phyloP scores from a whole-genome alignment of 2,797 vertebrate genomes.

The Gephyroberyx darwinii region DNA sequence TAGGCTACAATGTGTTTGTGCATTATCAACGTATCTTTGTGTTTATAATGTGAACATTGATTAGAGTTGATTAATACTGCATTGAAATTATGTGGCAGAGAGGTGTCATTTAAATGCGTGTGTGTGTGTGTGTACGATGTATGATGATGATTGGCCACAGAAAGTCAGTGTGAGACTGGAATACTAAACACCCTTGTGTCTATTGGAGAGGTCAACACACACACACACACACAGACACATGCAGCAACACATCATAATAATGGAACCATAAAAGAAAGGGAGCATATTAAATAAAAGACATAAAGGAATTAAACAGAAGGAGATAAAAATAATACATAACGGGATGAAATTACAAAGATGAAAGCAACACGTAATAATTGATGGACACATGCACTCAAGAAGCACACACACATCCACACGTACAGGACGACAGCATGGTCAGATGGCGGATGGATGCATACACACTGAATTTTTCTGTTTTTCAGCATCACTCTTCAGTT shows the following conservation, averaged over 20 bases:
- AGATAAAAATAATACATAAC: not conserved
- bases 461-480: not conserved
- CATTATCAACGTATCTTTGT: slow-evolving; percentile 63
- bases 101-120: slow-evolving; percentile 42
- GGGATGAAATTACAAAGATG: too few species aligned
- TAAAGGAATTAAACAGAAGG: not conserved
- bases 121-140: slow-evolving; percentile 24
- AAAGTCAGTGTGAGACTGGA: slow-evolving; percentile 49
- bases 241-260: slow-evolving; percentile 58
- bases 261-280: slow-evolving; percentile 50
- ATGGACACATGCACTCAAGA: not conserved
- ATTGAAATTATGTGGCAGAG: slow-evolving; percentile 59
- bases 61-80: slow-evolving; percentile 69
- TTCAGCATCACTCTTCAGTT: too few species aligned
- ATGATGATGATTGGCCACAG: slow-evolving; percentile 63
- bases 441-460: slow-evolving; percentile 9
- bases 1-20: slow-evolving; percentile 45
- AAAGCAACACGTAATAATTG: too few species aligned
- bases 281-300: slow-evolving; percentile 21
- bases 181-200: slow-evolving; percentile 68
- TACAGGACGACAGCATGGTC: not conserved
- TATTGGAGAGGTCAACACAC: slow-evolving; percentile 66
- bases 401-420: not conserved
- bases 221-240: slow-evolving; percentile 34
- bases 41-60: slow-evolving; percentile 65